phyloP scores from a whole-genome alignment of 2,888 invertebrate genomes.

The Philaethria dido region DNA sequence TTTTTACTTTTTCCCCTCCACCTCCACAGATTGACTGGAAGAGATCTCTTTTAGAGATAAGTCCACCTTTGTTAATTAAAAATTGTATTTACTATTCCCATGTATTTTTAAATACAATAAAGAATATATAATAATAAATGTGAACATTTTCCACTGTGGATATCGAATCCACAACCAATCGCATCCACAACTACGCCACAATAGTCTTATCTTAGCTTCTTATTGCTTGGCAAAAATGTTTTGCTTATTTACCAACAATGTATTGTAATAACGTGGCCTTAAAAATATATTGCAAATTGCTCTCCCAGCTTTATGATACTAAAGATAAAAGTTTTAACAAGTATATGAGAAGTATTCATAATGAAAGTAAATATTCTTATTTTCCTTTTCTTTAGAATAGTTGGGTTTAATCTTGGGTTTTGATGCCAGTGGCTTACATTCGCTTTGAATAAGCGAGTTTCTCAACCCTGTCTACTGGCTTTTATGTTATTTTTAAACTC shows the following conservation, averaged over 20 bases:
- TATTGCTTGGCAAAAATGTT: background rate
- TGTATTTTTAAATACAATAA: too few relatives aligned
- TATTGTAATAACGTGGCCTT: background rate
- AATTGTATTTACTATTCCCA: too few relatives aligned
- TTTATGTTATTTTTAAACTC: conserved; percentile 5
- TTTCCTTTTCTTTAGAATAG: conserved; percentile 34
- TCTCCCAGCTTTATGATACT: background rate
- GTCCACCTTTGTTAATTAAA: too few relatives aligned
- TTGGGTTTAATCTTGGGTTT: conserved; percentile 26
- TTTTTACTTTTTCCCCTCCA: too few relatives aligned
- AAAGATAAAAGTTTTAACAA: conserved; percentile 27
- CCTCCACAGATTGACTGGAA: too few relatives aligned
- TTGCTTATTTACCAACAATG: background rate
- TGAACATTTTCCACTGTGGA: too few relatives aligned
- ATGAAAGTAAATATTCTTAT: conserved; percentile 28
- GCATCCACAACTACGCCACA: too few relatives aligned
- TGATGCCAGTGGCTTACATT: conserved; percentile 22
- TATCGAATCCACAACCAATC: too few relatives aligned
- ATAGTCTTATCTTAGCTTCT: too few relatives aligned
- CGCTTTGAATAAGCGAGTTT: conserved; percentile 18
- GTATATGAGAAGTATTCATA: conserved; percentile 33
- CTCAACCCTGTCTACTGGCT: conserved; percentile 19
- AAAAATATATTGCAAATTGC: conserved; percentile 7
- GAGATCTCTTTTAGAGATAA: too few relatives aligned
- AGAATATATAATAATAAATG: too few relatives aligned